Percentiles rank a stretch among this genome's conserved stretches.
phyloP scores from a whole-genome alignment of 2,888 invertebrate genomes.

The Bellardia bayeri region DNA sequence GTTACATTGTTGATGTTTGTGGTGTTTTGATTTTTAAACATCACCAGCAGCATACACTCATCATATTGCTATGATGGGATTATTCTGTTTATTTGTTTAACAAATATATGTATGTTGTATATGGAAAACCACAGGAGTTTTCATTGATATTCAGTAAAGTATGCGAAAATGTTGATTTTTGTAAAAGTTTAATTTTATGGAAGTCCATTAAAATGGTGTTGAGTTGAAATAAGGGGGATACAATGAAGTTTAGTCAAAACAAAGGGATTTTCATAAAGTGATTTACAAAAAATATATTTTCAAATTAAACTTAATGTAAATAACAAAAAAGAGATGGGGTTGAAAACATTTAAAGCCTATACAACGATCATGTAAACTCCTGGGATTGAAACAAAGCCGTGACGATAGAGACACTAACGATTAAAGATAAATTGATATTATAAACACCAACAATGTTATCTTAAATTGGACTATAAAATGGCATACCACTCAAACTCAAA shows the following conservation, averaged over 20 bases:
- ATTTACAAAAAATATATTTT: too few species aligned
- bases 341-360: too few species aligned
- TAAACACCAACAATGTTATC: too few species aligned
- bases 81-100: conserved; percentile 12
- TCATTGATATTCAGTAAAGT: conserved; percentile 50
- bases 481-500: too few species aligned
- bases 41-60: neutral
- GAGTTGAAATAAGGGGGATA: neutral
- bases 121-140: conserved; percentile 63
- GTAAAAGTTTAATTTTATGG: conserved; percentile 46
- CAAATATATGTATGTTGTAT: neutral
- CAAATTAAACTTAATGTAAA: too few species aligned
- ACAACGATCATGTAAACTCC: too few species aligned
- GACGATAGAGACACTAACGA: too few species aligned
- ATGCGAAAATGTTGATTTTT: conserved; percentile 6
- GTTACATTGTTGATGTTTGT: conserved; percentile 53
- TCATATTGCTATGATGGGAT: conserved; percentile 9
- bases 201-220: conserved; percentile 18
- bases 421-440: too few species aligned
- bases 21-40: conserved; percentile 58
- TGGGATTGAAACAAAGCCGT: too few species aligned
- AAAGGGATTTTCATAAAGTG: neutral
- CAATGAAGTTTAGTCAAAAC: neutral
- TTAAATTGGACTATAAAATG: too few species aligned
- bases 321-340: too few species aligned